phyloP scores from a whole-genome alignment of 2,113 vertebrate genomes.

The Acanthisitta chloris region DNA sequence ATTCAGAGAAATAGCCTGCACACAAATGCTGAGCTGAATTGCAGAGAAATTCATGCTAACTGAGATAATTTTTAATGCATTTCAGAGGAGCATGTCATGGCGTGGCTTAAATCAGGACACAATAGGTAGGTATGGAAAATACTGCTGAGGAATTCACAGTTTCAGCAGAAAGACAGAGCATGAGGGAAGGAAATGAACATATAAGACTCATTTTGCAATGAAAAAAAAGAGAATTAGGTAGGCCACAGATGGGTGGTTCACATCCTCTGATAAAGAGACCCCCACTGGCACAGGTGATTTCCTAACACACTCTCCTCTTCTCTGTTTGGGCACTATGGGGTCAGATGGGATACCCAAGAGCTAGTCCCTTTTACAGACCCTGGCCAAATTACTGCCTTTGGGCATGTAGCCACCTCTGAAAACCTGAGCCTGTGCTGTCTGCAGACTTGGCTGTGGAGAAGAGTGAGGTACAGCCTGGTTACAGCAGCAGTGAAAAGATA shows the following conservation, averaged over 20 bases:
- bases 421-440: background rate
- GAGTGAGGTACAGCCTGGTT: background rate
- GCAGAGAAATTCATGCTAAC: background rate
- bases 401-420: background rate
- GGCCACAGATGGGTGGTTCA: background rate
- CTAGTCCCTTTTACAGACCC: background rate
- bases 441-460: background rate
- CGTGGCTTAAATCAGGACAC: background rate
- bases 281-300: background rate
- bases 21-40: background rate
- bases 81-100: background rate
- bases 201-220: background rate
- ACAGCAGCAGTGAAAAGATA: background rate
- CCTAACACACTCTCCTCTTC: rapidly evolving
- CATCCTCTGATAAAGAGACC: background rate
- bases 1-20: background rate
- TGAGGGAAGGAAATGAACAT: background rate
- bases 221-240: background rate
- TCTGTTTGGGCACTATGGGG: background rate
- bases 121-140: background rate
- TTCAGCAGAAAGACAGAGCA: background rate
- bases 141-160: background rate
- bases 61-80: background rate
- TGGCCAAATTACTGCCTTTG: background rate
- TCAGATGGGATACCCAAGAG: background rate